Evolutionary conservation across 2,113 vertebrate genomes (phyloP), one percentile per base, ranked within the genome.

Genomic region (Antigone vipio): DNA sequence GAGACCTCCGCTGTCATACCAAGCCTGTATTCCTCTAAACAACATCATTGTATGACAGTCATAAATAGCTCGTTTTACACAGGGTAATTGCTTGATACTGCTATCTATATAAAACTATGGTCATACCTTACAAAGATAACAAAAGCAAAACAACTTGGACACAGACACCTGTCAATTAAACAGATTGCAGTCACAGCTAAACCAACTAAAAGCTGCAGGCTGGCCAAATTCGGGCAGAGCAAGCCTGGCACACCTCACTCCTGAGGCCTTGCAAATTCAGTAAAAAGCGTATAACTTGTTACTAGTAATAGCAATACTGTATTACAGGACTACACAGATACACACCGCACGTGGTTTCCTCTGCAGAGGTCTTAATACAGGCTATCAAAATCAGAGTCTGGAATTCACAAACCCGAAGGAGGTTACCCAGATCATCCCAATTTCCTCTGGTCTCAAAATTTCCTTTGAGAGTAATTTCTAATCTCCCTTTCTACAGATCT

Each of bases 261-360:
- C 4, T 21, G 21, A 77, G 44, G 15, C 9, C 19, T 63, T 85
- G 16, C 3, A 74, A 89, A 47, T 10, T 58, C 49, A 40, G 21
- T n/a, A 52, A 60, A 73, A 86, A 74, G 7, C 0, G 0, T 26
- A 0, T 14, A 63, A 64, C 12, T 26, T 60, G 3, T 47, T 76
- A 12, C 17, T 30, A 32, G 15, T 5, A 20, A 12, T n/a, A 59
- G 8, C 20, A 44, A 20, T 23, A 16, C 10, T 40, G 23, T 35
- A 11, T 4, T 3, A 56, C 22, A 38, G 42, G 19, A n/a, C 30
- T 49, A 34, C 27, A 21, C 13, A 56, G 50, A 29, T 20, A n/a
- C 14, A 64, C 2, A 22, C 2, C 1, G 2, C 4, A 9, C 5
- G 23, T 20, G 14, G 5, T 38, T 95, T 92, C 23, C 26, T 69